These are phyloP conservation scores for Drosophila neocordata DNA, from an alignment of 1,140 invertebrate genomes.

Conservation along the genomic window DNA sequence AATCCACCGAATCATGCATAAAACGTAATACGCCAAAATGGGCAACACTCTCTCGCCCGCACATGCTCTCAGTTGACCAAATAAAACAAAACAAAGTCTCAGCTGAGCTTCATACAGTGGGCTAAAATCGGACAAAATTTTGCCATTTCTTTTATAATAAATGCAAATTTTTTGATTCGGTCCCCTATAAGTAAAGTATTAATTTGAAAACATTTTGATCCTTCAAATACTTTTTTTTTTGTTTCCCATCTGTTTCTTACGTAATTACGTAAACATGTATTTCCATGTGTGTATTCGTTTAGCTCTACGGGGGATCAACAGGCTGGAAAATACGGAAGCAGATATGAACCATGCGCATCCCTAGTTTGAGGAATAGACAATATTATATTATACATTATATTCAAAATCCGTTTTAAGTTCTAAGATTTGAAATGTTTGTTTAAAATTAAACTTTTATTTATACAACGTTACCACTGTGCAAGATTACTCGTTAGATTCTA, in stretches of 20 bases:
- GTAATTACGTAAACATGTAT: neutral
- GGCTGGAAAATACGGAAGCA: neutral
- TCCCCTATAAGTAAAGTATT: no score
- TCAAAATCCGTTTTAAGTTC: no score
- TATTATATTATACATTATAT: no score
- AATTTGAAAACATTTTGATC: no score
- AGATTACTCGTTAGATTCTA: no score
- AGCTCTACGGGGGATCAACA: neutral
- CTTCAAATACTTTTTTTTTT: no score
- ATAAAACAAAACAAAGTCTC: conserved; percentile 20
- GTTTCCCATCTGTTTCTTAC: neutral
- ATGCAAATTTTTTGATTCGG: no score
- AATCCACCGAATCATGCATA: conserved; percentile 45
- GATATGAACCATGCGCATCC: neutral
- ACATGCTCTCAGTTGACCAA: conserved; percentile 9
- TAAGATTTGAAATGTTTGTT: no score
- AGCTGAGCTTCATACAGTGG: conserved; percentile 29
- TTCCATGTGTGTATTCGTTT: neutral
- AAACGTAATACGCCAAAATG: conserved; percentile 50
- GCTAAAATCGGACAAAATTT: neutral
- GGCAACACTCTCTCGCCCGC: conserved; percentile 3
- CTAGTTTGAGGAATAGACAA: neutral
- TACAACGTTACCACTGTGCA: no score
- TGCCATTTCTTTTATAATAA: no score
- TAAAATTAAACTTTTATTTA: no score